Conservation (phyloP, 2,888 invertebrate species). For the Belgica antarctica region DNA sequence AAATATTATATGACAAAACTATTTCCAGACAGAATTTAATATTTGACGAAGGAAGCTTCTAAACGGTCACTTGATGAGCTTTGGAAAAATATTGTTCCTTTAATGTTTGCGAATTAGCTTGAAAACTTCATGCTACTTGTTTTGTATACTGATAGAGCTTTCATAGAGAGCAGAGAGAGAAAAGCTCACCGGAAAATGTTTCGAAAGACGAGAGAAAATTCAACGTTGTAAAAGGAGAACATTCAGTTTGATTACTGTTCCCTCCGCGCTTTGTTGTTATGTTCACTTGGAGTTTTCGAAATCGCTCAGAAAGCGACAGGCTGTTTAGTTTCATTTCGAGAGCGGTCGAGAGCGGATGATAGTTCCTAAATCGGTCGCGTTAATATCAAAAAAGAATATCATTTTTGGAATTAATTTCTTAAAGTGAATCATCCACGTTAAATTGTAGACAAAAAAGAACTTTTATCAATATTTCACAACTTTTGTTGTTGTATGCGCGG, state of each 20-base stretch:
- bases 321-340: neutral
- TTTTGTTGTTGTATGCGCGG: neutral
- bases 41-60: too few species aligned
- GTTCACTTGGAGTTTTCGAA: conserved; percentile 7
- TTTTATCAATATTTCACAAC: neutral
- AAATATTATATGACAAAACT: too few species aligned
- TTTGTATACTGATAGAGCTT: too few species aligned
- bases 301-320: neutral
- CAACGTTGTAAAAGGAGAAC: neutral
- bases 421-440: neutral
- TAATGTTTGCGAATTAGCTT: too few species aligned
- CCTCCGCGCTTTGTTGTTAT: neutral
- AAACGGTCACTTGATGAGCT: too few species aligned
- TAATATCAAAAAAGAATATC: conserved; percentile 9
- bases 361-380: neutral
- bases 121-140: too few species aligned
- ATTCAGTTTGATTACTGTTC: too few species aligned
- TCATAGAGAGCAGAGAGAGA: neutral
- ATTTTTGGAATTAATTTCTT: neutral
- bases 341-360: neutral
- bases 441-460: neutral
- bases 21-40: too few species aligned
- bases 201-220: too few species aligned
- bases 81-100: too few species aligned
- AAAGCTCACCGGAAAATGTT: conserved; percentile 2